These are phyloP conservation scores for Sebastes vulpes DNA, from an alignment of 2,797 vertebrate genomes.

Conservation along the genomic window DNA sequence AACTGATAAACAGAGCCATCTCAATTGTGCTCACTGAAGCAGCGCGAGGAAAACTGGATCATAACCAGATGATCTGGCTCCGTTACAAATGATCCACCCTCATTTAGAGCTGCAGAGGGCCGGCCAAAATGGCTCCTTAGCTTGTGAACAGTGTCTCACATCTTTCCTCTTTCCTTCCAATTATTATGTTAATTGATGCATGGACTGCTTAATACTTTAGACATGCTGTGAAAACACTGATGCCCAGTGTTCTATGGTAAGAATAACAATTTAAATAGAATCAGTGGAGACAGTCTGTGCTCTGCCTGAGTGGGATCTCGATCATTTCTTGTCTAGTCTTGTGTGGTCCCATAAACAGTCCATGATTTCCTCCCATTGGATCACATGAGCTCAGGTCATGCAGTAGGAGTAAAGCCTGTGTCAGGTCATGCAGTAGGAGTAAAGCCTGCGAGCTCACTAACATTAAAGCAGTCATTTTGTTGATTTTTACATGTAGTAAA, in stretches of 20 bases:
- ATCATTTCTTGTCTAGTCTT: slow-evolving; percentile 13
- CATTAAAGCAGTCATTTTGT: background rate
- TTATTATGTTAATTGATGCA: slow-evolving; percentile 77
- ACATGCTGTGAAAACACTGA: slow-evolving; percentile 58
- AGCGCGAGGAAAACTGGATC: slow-evolving; percentile 67
- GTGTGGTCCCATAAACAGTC: background rate
- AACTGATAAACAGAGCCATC: slow-evolving; percentile 72
- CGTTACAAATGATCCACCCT: slow-evolving; percentile 68
- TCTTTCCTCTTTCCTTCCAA: slow-evolving; percentile 42
- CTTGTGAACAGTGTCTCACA: slow-evolving; percentile 46
- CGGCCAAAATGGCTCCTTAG: slow-evolving; percentile 61
- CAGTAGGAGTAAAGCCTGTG: slow-evolving; percentile 2
- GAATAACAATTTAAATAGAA: slow-evolving; percentile 60
- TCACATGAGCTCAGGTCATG: background rate
- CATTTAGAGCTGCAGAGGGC: slow-evolving; percentile 58
- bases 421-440: background rate
- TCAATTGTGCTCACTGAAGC: slow-evolving; percentile 73
- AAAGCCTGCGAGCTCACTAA: background rate
- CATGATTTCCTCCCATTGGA: background rate
- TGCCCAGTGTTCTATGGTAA: slow-evolving; percentile 40
- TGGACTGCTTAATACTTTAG: slow-evolving; percentile 57
- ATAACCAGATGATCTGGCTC: slow-evolving; percentile 76
- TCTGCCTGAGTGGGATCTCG: background rate
- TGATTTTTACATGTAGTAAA: background rate
- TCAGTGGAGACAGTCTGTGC: slow-evolving; percentile 18